Evolutionary conservation across 1,140 invertebrate species (phyloP).

Genomic region (Magallana gigas): DNA sequence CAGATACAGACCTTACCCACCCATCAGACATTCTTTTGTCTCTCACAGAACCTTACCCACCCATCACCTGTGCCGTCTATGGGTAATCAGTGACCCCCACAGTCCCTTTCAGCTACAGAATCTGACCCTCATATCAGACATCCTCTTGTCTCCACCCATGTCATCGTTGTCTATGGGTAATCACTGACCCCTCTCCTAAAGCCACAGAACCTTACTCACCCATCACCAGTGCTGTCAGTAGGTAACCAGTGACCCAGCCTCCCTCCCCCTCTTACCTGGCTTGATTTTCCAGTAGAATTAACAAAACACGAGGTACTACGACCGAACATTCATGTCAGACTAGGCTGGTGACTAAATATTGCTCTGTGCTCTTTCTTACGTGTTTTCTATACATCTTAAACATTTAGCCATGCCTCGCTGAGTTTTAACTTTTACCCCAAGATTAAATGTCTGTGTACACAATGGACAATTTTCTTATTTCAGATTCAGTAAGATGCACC

Average conservation of each 20-base stretch:
- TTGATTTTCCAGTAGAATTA: not conserved
- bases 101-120: not conserved
- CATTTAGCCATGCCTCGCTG: not conserved
- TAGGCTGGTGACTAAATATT: not conserved
- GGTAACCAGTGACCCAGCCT: not conserved
- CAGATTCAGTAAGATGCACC: not conserved
- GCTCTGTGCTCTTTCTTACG: not conserved
- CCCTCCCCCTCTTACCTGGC: not conserved
- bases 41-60: no score
- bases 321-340: not conserved
- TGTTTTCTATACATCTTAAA: not conserved
- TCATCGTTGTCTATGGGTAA: not conserved
- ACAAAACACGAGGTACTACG: not conserved
- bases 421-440: not conserved
- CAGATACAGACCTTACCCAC: not conserved
- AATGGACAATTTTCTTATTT: not conserved
- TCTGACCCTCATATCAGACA: not conserved
- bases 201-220: not conserved
- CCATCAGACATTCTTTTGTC: not conserved
- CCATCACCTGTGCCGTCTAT: no score
- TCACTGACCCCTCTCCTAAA: not conserved
- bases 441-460: conserved; percentile 31
- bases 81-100: no score
- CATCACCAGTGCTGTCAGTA: not conserved
- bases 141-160: not conserved